Percentiles rank a stretch among this genome's conserved stretches.
These are phyloP conservation scores for Capromys pilorides DNA, from an alignment of 2,797 vertebrate species.

Conservation along the genomic window DNA sequence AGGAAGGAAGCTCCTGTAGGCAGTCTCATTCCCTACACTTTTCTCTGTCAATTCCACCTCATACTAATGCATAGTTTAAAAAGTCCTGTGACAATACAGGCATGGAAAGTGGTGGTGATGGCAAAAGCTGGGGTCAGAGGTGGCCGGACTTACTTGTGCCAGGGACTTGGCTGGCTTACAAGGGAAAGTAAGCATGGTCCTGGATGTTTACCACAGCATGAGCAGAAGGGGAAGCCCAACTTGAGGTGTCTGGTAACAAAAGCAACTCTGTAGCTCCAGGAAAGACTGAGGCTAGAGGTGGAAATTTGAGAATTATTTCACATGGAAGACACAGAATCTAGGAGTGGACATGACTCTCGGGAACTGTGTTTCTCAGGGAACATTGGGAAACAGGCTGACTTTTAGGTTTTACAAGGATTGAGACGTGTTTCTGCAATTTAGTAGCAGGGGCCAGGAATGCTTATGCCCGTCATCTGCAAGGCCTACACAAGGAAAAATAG, in stretches of 20 bases:
- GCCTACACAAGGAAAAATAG: background rate
- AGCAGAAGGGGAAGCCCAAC: background rate
- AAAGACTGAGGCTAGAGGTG: background rate
- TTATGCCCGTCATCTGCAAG: background rate
- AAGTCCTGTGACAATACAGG: background rate
- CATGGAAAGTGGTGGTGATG: background rate
- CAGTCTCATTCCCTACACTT: background rate
- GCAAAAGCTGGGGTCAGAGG: background rate
- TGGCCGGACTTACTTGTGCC: background rate
- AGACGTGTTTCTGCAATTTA: too few species aligned
- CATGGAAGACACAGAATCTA: accelerated
- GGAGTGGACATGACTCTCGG: background rate
- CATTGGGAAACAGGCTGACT: background rate
- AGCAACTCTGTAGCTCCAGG: background rate
- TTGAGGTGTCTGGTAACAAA: background rate
- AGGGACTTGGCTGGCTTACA: accelerated
- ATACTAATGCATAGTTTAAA: background rate
- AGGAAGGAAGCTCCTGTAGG: background rate
- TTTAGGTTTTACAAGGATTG: background rate
- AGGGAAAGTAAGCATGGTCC: background rate
- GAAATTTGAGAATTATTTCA: background rate
- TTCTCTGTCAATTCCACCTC: background rate
- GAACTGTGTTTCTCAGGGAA: background rate
- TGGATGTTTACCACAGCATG: too few species aligned
- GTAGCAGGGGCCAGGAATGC: background rate